Percentiles rank a stretch among this genome's conserved stretches.
phyloP scores from a whole-genome alignment of 2,888 invertebrate species.

The Arrhopalites spinosus region DNA sequence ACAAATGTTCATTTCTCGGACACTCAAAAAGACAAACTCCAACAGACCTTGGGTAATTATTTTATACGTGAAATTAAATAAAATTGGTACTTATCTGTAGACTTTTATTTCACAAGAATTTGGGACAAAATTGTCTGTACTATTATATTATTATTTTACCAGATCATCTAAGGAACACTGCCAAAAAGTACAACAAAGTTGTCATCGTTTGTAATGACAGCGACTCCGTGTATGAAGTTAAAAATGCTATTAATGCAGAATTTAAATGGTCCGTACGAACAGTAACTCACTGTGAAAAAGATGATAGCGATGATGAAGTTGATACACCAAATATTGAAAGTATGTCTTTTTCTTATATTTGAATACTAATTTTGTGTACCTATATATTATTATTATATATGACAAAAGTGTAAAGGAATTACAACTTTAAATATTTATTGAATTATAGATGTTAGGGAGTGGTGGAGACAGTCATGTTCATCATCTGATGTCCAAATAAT shows the following conservation, averaged over 20 bases:
- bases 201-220: constrained; percentile 27
- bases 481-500: constrained; percentile 9
- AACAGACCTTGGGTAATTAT: constrained; percentile 24
- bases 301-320: neutral
- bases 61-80: neutral
- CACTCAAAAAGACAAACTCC: constrained; percentile 15
- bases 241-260: constrained; percentile 14
- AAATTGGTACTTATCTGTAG: too few species aligned
- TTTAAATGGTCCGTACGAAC: neutral
- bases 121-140: neutral
- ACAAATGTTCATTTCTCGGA: constrained; percentile 7
- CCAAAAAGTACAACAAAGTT: constrained; percentile 20
- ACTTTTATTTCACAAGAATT: neutral
- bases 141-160: neutral
- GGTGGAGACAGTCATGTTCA: constrained; percentile 11
- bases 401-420: neutral
- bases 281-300: neutral
- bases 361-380: neutral
- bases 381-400: neutral
- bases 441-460: neutral
- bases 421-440: constrained; percentile 7
- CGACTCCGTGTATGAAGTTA: neutral
- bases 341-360: neutral
- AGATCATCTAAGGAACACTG: neutral
- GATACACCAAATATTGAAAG: neutral